Evolutionary conservation across 2,888 invertebrate species (phyloP).

Genomic region (Caradrina clavipalpis): DNA sequence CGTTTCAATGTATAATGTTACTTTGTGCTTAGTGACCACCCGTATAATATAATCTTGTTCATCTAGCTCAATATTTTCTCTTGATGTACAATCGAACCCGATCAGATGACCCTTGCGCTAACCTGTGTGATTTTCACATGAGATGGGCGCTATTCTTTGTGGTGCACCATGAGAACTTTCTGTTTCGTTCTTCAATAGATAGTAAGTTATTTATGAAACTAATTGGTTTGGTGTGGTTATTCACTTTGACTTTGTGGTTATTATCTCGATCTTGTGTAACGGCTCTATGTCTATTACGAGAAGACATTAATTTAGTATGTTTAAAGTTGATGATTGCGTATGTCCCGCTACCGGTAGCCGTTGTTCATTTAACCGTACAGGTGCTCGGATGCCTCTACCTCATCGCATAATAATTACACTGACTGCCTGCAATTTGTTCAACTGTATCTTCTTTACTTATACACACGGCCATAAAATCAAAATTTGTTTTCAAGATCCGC

Average conservation of each 20-base stretch:
- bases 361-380: conserved; percentile 74
- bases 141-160: conserved; percentile 67
- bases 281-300: conserved; percentile 68
- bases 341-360: conserved; percentile 75
- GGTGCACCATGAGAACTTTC: conserved; percentile 63
- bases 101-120: conserved; percentile 82
- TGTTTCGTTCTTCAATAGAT: conserved; percentile 55
- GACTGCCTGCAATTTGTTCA: conserved; percentile 73
- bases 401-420: conserved; percentile 78
- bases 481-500: conserved; percentile 32
- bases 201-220: conserved; percentile 42
- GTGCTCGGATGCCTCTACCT: conserved; percentile 71
- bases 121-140: conserved; percentile 77
- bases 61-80: conserved; percentile 85
- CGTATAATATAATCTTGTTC: conserved; percentile 75
- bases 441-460: conserved; percentile 63
- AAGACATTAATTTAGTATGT: conserved; percentile 73
- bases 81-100: conserved; percentile 81
- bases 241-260: conserved; percentile 44
- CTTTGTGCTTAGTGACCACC: conserved; percentile 64
- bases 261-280: conserved; percentile 65
- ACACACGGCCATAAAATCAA: conserved; percentile 51
- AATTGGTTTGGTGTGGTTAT: conserved; percentile 33
- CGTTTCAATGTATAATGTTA: conserved; percentile 59
- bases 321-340: conserved; percentile 73